These are phyloP conservation scores for Autographa gamma DNA, from an alignment of 2,888 invertebrate genomes.

Conservation along the genomic window DNA sequence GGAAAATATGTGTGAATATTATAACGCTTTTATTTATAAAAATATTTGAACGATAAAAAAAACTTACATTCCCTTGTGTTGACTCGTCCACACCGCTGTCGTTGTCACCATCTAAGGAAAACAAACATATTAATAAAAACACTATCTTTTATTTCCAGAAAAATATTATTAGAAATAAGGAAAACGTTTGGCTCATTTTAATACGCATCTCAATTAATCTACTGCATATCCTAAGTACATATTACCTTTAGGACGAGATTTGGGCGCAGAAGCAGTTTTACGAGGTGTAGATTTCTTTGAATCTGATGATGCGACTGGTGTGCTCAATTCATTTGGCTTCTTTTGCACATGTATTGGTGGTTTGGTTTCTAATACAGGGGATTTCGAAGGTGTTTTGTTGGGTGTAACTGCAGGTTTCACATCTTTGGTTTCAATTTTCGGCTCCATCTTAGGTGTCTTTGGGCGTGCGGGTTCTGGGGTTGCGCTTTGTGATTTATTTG, in stretches of 20 bases:
- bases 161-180: background rate
- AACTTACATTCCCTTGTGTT: slow-evolving; percentile 93
- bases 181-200: slow-evolving; percentile 76
- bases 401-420: slow-evolving; percentile 63
- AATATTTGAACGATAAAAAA: slow-evolving; percentile 18
- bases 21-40: background rate
- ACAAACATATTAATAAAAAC: slow-evolving; percentile 12
- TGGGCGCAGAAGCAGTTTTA: slow-evolving; percentile 82
- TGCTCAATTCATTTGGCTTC: slow-evolving; percentile 81
- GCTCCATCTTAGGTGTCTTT: slow-evolving; percentile 79
- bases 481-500: slow-evolving; percentile 72
- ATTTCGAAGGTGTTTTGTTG: slow-evolving; percentile 73
- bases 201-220: slow-evolving; percentile 30
- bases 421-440: slow-evolving; percentile 69
- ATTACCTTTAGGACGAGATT: slow-evolving; percentile 84
- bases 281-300: slow-evolving; percentile 81
- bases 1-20: slow-evolving; percentile 23
- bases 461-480: slow-evolving; percentile 79
- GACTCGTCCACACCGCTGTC: slow-evolving; percentile 95
- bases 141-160: background rate
- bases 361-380: slow-evolving; percentile 73
- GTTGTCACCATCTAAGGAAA: slow-evolving; percentile 93
- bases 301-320: slow-evolving; percentile 69
- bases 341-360: slow-evolving; percentile 71
- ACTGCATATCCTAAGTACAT: slow-evolving; percentile 10